Percentiles rank a stretch among this genome's conserved stretches.
Evolutionary conservation across 2,797 vertebrate genomes (phyloP).

Genomic region (Sebastiscus tertius): DNA sequence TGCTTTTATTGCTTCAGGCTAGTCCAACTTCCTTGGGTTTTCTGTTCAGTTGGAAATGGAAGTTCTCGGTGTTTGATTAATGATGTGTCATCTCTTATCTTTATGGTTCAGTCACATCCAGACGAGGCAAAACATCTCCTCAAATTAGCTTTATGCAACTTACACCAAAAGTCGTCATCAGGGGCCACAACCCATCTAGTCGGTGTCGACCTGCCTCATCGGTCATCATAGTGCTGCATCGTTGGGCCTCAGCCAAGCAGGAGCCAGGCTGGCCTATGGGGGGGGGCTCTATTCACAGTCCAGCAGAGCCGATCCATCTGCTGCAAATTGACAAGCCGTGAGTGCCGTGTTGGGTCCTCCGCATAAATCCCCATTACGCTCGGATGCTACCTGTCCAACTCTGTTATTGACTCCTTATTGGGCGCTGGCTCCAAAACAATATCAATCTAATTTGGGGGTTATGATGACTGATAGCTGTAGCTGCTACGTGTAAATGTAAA

Average conservation of each 20-base stretch:
- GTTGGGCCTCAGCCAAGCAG: slow-evolving; percentile 58
- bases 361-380: slow-evolving; percentile 70
- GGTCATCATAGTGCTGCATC: slow-evolving; percentile 42
- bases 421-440: slow-evolving; percentile 53
- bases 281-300: slow-evolving; percentile 35
- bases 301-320: slow-evolving; percentile 61
- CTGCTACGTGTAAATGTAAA: slow-evolving; percentile 48
- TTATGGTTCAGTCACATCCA: slow-evolving; percentile 43
- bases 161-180: slow-evolving; percentile 31
- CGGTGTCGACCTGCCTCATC: slow-evolving; percentile 34
- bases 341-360: slow-evolving; percentile 35
- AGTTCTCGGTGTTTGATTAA: slow-evolving; percentile 48
- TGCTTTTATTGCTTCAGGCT: slow-evolving; percentile 20
- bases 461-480: slow-evolving; percentile 52
- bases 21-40: slow-evolving; percentile 20
- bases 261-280: slow-evolving; percentile 39
- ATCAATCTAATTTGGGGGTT: slow-evolving; percentile 63
- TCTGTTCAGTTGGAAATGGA: slow-evolving; percentile 16
- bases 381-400: slow-evolving; percentile 52
- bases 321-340: slow-evolving; percentile 64
- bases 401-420: slow-evolving; percentile 66
- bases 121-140: slow-evolving; percentile 33
- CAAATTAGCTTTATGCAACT: slow-evolving; percentile 43
- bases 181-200: slow-evolving; percentile 18
- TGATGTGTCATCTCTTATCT: slow-evolving; percentile 37